phyloP scores from a whole-genome alignment of 2,113 vertebrate genomes.

The Semicossyphus pulcher region DNA sequence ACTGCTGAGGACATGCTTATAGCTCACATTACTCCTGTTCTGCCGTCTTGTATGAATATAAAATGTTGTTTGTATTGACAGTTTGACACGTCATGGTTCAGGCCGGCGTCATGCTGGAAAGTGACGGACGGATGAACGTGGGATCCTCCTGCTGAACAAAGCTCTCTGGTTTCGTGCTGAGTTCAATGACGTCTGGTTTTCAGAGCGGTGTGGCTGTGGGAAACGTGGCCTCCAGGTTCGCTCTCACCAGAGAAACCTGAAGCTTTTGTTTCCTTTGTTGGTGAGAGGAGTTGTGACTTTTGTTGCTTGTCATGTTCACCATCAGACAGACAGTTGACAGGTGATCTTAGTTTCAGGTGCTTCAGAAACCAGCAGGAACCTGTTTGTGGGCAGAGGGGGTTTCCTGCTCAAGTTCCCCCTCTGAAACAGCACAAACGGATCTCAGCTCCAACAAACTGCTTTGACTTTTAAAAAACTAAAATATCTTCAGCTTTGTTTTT shows the following conservation, averaged over 20 bases:
- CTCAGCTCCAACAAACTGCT: not conserved
- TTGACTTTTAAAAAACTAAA: not conserved
- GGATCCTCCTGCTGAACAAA: not conserved
- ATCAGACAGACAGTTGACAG: not conserved
- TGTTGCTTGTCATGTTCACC: not conserved
- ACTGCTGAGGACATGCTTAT: too few species aligned
- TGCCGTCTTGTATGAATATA: too few species aligned
- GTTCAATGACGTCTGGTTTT: constrained; percentile 7
- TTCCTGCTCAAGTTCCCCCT: constrained; percentile 13
- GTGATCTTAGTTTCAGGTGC: constrained; percentile 13
- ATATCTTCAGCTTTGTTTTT: not conserved
- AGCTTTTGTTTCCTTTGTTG: not conserved
- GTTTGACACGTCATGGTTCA: not conserved
- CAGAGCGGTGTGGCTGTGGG: not conserved
- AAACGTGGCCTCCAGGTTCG: constrained; percentile 26
- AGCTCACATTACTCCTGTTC: too few species aligned
- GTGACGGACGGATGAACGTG: not conserved
- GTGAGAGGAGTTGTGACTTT: constrained; percentile 4
- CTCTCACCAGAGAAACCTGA: constrained; percentile 15
- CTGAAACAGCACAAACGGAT: not conserved
- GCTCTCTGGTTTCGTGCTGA: constrained; percentile 1
- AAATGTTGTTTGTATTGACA: too few species aligned
- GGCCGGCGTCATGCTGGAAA: too few species aligned
- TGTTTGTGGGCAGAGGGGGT: constrained; percentile 19
- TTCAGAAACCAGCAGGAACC: constrained; percentile 11